phyloP scores from a whole-genome alignment of 1,140 invertebrate genomes.

The Tyrophagus putrescentiae region DNA sequence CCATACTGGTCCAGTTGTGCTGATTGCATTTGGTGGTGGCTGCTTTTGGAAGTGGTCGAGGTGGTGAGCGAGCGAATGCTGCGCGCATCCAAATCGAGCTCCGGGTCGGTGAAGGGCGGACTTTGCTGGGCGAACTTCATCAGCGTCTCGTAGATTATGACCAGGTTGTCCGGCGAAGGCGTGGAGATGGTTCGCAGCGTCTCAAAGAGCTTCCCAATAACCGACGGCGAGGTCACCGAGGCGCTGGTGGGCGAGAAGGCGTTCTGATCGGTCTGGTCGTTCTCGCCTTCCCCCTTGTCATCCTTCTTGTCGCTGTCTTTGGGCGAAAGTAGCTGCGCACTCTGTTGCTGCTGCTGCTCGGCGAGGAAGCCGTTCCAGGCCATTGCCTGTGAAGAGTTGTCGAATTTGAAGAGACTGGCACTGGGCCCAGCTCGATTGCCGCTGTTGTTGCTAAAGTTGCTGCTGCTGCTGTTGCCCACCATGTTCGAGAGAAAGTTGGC shows the following conservation, averaged over 20 bases:
- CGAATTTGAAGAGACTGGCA: slow-evolving; percentile 52
- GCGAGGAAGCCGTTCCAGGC: slow-evolving; percentile 49
- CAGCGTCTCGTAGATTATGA: slow-evolving; percentile 53
- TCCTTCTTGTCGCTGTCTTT: slow-evolving; percentile 23
- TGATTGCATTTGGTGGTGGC: too few relatives aligned
- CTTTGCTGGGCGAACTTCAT: slow-evolving; percentile 54
- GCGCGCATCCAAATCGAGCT: background rate
- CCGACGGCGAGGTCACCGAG: background rate
- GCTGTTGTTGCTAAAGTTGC: slow-evolving; percentile 27
- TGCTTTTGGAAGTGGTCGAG: too few relatives aligned
- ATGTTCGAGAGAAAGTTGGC: background rate
- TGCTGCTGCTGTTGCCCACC: background rate
- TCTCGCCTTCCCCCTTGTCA: slow-evolving; percentile 17
- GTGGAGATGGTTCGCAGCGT: slow-evolving; percentile 16
- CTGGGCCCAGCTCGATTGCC: background rate
- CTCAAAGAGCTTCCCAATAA: slow-evolving; percentile 9
- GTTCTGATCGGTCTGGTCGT: slow-evolving; percentile 21
- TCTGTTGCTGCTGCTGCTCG: slow-evolving; percentile 34
- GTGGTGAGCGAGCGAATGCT: too few relatives aligned
- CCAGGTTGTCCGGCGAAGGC: slow-evolving; percentile 21
- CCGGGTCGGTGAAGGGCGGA: background rate
- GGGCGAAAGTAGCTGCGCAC: background rate
- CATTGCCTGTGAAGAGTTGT: slow-evolving; percentile 56
- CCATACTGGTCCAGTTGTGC: background rate
- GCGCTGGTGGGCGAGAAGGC: background rate